Evolutionary conservation across 23 tunicate species (phyloP).

Genomic region (Botrylloides violaceus): DNA sequence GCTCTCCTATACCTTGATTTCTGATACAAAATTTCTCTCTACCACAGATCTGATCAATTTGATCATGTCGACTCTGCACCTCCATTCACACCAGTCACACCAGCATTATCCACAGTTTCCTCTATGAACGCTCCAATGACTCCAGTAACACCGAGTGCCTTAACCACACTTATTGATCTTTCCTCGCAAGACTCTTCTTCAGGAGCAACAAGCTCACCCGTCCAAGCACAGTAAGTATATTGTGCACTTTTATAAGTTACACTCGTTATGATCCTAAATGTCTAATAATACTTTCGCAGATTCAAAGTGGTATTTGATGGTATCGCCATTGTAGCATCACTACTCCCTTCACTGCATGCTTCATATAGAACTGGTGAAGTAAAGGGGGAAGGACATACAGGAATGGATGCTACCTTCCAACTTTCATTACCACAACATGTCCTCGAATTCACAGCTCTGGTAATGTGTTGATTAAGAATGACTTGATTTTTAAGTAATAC

Average conservation of each 20-base stretch:
- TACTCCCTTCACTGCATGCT: constrained; percentile 56
- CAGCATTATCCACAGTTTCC: constrained; percentile 18
- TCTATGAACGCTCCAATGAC: constrained; percentile 36
- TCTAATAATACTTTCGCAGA: constrained; percentile 11
- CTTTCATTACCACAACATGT: constrained; percentile 34
- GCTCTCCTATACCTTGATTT: no score
- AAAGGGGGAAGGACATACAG: constrained; percentile 41
- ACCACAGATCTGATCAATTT: constrained; percentile 29
- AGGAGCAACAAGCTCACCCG: constrained; percentile 27
- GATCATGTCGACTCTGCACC: constrained; percentile 32
- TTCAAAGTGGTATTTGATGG: constrained; percentile 46
- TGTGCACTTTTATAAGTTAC: no score
- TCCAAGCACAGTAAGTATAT: constrained; percentile 32
- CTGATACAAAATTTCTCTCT: no score
- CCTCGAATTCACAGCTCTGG: constrained; percentile 34
- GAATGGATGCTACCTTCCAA: constrained; percentile 46
- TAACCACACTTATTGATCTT: constrained; percentile 48
- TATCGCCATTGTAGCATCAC: constrained; percentile 40
- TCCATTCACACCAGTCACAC: constrained; percentile 30
- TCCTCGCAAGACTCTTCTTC: constrained; percentile 39
- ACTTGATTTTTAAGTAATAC: no score
- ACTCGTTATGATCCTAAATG: no score
- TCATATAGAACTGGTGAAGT: constrained; percentile 35
- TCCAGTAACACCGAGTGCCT: constrained; percentile 66
- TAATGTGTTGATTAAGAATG: neutral